A percentile compares a stretch with the other conserved stretches of the same genome.
These are phyloP conservation scores for Stenotaenia linearis DNA, from an alignment of 2,888 invertebrate species.

Conservation along the genomic window DNA sequence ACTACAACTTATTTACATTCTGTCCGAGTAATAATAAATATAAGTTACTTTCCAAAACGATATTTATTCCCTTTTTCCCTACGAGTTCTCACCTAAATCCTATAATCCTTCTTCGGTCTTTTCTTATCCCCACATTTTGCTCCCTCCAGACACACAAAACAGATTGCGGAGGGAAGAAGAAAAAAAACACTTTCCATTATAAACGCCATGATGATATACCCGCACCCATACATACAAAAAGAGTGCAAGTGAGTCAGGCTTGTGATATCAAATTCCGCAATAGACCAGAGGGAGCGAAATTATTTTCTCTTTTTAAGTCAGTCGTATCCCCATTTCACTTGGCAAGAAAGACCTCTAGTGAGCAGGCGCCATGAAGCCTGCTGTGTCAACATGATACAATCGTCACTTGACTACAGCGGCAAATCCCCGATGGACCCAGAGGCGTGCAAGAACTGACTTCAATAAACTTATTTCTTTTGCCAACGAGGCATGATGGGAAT, in stretches of 20 bases:
- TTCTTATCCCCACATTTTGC: background rate
- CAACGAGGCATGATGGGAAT: conserved; percentile 24
- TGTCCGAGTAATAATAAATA: background rate
- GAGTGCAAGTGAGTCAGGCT: background rate
- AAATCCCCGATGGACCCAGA: conserved; percentile 26
- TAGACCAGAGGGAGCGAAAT: background rate
- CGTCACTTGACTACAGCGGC: conserved; percentile 17
- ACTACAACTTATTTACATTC: too few species aligned
- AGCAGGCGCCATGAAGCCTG: conserved; percentile 23
- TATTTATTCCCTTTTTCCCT: background rate
- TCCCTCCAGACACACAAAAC: background rate
- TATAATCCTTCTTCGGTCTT: background rate
- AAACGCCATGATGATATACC: background rate
- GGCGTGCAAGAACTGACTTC: conserved; percentile 27
- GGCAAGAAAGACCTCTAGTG: conserved; percentile 13
- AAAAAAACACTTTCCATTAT: background rate
- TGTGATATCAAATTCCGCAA: background rate
- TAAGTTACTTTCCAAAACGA: background rate
- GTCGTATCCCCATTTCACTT: conserved; percentile 12
- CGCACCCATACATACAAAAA: background rate
- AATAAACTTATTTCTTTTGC: conserved; percentile 28
- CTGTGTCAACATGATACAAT: conserved; percentile 26
- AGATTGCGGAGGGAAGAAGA: background rate
- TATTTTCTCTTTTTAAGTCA: background rate
- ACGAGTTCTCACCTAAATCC: background rate